A percentile compares a stretch with the other conserved stretches of the same genome.
phyloP scores from a whole-genome alignment of 35 echinoderm and acorn worm genomes.

The Heliocidaris erythrogramma region DNA sequence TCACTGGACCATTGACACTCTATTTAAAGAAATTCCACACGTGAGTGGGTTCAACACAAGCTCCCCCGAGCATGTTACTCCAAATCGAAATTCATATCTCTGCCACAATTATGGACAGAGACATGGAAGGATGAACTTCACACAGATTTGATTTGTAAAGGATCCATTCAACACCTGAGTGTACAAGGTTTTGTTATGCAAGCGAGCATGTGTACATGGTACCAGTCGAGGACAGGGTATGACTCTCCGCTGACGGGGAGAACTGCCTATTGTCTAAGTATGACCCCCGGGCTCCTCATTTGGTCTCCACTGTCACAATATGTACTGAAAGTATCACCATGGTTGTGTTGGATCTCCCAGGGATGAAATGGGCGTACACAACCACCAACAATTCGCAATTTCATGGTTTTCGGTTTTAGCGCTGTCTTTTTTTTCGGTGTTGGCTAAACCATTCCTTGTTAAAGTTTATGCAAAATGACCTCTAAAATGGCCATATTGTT shows the following conservation, averaged over 20 bases:
- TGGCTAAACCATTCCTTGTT: too few relatives aligned
- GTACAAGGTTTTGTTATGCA: not conserved
- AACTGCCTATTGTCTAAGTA: not conserved
- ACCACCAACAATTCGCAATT: not conserved
- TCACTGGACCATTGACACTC: not conserved
- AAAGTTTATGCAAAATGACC: too few relatives aligned
- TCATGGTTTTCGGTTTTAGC: not conserved
- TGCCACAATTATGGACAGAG: not conserved
- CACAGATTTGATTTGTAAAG: not conserved
- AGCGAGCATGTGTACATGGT: not conserved
- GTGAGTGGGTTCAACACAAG: not conserved
- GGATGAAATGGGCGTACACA: not conserved
- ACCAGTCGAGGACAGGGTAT: too few relatives aligned
- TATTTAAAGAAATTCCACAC: not conserved
- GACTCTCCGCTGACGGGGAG: too few relatives aligned
- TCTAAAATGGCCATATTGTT: too few relatives aligned
- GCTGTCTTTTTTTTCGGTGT: too few relatives aligned
- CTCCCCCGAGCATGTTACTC: not conserved
- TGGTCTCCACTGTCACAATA: not conserved
- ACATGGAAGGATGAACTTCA: not conserved
- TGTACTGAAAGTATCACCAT: not conserved
- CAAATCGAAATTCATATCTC: not conserved
- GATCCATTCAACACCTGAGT: not conserved
- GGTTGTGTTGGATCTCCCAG: not conserved
- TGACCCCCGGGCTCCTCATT: not conserved